Evolutionary conservation across 2,113 vertebrate genomes (phyloP).

Genomic region (Suncus etruscus): DNA sequence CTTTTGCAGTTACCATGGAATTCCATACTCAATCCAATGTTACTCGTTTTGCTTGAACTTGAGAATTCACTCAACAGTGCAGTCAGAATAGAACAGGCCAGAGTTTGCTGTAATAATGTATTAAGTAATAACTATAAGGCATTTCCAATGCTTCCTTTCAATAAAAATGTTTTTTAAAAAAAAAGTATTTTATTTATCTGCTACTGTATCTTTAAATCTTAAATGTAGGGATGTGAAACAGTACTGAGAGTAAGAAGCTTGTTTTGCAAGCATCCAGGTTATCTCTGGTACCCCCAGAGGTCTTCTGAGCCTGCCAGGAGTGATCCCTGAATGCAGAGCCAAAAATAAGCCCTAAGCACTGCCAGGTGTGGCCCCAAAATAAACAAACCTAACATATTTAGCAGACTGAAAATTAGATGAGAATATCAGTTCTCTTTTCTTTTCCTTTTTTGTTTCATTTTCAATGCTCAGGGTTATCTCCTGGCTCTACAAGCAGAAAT

Average conservation of each 20-base stretch:
- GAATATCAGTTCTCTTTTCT: no score
- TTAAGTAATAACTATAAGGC: slow-evolving; percentile 70
- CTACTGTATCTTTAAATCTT: background rate
- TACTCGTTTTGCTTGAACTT: slow-evolving; percentile 99
- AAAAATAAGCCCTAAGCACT: no score
- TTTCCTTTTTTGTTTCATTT: no score
- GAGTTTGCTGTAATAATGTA: slow-evolving; percentile 93
- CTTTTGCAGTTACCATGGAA: slow-evolving; percentile 99
- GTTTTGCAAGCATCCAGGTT: no score
- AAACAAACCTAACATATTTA: background rate
- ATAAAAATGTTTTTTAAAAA: slow-evolving; percentile 17
- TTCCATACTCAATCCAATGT: slow-evolving; percentile 99
- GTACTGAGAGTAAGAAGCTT: no score
- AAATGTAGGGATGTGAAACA: background rate
- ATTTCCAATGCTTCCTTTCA: slow-evolving; percentile 70
- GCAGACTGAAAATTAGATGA: slow-evolving; percentile 13
- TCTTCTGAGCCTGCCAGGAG: no score
- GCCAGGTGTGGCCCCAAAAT: no score
- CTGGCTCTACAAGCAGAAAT: no score
- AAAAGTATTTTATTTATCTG: slow-evolving; percentile 41
- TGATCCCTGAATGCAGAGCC: no score
- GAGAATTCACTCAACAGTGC: slow-evolving; percentile 98
- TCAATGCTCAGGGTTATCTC: no score
- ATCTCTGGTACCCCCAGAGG: no score
- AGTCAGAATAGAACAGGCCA: slow-evolving; percentile 98